A percentile compares a stretch with the other conserved stretches of the same genome.
Conservation (phyloP, 2,797 vertebrate species). For the Thalassophryne amazonica region DNA sequence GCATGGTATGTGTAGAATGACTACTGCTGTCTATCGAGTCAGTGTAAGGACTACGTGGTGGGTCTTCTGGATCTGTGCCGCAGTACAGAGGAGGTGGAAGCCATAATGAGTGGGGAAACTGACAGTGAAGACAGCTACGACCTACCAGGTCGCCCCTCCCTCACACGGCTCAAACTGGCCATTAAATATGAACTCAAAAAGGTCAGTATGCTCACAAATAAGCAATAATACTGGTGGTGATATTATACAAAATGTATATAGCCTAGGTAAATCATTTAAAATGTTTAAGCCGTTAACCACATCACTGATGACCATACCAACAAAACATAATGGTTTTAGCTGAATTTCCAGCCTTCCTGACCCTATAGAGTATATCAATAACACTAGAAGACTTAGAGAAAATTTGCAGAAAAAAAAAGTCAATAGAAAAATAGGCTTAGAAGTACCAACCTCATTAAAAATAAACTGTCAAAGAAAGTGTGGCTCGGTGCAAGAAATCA, state of each 20-base stretch:
- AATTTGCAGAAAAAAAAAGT: too few species aligned
- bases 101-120: conserved; percentile 93
- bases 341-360: background rate
- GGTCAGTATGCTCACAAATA: conserved; percentile 70
- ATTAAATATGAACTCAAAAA: conserved; percentile 99
- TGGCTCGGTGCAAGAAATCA: too few species aligned
- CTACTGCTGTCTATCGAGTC: conserved; percentile 93
- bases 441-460: too few species aligned
- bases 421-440: too few species aligned
- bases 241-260: too few species aligned
- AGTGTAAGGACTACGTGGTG: conserved; percentile 98
- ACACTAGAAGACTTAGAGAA: too few species aligned
- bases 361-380: too few species aligned
- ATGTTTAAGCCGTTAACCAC: too few species aligned
- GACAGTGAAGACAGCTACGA: conserved; percentile 75
- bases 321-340: background rate
- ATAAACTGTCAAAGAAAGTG: too few species aligned
- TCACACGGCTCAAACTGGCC: conserved; percentile 92
- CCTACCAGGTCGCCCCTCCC: conserved; percentile 81
- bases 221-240: background rate
- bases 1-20: conserved; percentile 82
- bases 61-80: conserved; percentile 96
- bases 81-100: conserved; percentile 97
- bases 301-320: too few species aligned
- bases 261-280: too few species aligned